Base-by-base conservation (phyloP, 1,140 invertebrate genomes). In the Lepidurus apus region DNA sequence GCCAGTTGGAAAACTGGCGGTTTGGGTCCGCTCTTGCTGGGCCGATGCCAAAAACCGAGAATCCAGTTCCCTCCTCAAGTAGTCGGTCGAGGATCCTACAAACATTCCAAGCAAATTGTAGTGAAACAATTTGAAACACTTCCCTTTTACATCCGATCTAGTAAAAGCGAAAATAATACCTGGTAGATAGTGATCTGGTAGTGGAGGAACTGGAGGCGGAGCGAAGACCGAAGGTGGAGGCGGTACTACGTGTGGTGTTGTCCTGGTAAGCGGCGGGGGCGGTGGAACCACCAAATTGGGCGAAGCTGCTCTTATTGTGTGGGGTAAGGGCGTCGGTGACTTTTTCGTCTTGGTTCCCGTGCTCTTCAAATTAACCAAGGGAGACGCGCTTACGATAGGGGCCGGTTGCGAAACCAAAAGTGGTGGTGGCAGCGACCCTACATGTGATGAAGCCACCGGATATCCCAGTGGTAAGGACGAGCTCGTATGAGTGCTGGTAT, bases 61-160 rank as follows among this genome's bases (percentile, higher is more conserved):
- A 87, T 97, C 95, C 81, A 98, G 87, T 86, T 98, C 95, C 83
- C 95, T 90, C 79, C 95, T 89, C 78, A 98, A 85, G 82, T 97
- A 87, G 85, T 98, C 96, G 76, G 82, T 80, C 1, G 80, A 80
- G 21, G 80, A 84, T 82, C 82, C 86, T 86, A 80, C 1, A 65
- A 21, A 65, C 21, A 73, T 81, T n/a, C 53, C 6, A 34, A 34
- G 2, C 34, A 34, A 34, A 34, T 34, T 4, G 34, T 34, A 3
- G 34, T 34, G 2, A 34, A 34, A 34, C 34, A 34, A n/a, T n/a
- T n/a, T n/a, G n/a, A n/a, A n/a, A n/a, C n/a, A n/a, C n/a, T n/a
- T n/a, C n/a, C n/a, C n/a, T n/a, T n/a, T n/a, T n/a, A n/a, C n/a
- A n/a, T n/a, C n/a, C n/a, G n/a, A n/a, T n/a, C n/a, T n/a, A n/a